Percentiles rank a stretch among this genome's conserved stretches.
phyloP scores from a whole-genome alignment of 2,888 invertebrate genomes.

The Adelognathus sp. region DNA sequence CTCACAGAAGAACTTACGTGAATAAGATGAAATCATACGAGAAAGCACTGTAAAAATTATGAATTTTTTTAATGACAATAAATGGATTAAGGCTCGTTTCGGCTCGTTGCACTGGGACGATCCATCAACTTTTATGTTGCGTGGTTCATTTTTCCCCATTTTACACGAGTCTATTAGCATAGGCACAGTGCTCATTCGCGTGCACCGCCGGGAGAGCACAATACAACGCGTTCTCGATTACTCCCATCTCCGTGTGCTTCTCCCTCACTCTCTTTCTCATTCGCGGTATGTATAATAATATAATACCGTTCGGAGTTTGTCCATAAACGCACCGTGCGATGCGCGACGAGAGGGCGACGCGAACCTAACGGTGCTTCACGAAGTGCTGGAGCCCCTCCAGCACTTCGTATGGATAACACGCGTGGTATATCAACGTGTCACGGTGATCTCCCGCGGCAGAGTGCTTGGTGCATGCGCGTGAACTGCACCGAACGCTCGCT shows the following conservation, averaged over 20 bases:
- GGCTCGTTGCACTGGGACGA: too few relatives aligned
- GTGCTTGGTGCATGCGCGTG: constrained; percentile 16
- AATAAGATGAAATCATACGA: too few relatives aligned
- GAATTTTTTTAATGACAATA: too few relatives aligned
- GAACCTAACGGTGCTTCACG: constrained; percentile 56
- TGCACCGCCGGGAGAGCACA: constrained; percentile 11
- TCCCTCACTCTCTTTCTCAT: constrained; percentile 17
- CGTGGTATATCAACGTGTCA: constrained; percentile 31
- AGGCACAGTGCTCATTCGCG: constrained; percentile 14
- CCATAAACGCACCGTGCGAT: background rate
- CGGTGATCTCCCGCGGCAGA: constrained; percentile 39
- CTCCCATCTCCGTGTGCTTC: background rate
- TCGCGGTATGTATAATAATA: background rate
- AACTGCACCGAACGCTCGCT: constrained; percentile 24
- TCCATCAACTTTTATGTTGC: too few relatives aligned
- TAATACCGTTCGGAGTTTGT: background rate
- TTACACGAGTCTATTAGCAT: background rate
- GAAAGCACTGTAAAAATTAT: too few relatives aligned
- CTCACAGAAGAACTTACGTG: too few relatives aligned
- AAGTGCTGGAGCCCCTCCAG: constrained; percentile 26
- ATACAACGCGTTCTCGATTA: background rate
- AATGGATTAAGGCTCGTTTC: too few relatives aligned
- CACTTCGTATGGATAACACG: constrained; percentile 3
- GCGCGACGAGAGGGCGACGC: background rate
- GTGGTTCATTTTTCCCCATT: background rate